Base-by-base conservation (phyloP, 2,888 invertebrate species). In the Abscondita cerata region DNA sequence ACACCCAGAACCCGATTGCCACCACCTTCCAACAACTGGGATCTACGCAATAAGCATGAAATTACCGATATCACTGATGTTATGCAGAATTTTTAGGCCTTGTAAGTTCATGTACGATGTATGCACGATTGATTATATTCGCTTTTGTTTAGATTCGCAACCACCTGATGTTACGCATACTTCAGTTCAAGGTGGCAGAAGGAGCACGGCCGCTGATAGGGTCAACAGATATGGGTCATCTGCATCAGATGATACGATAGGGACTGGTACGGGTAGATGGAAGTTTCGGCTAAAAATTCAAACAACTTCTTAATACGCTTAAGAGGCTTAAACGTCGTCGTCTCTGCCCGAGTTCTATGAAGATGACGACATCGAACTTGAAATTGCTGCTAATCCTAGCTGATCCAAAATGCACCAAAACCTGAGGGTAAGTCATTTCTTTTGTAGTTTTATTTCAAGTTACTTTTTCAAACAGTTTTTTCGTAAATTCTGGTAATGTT, bases 221-320 rank as follows among this genome's bases (percentile, higher is more conserved):
- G 91, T 96, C 0, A 95, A 95, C 64, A 88, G 95, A 73, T 90
- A 92, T 74, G 82, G 87, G 38, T 86, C 87, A 65, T 86, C 88
- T 16, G 85, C 86, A 13, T 82, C 85, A 0, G 89, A 87, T 70
- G 91, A 92, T 73, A 88, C 89, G 50, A 89, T 86, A 68, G 86
- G 87, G 64, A 85, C 85, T 18, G 90, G 90, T 60, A 92, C 95
- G 11, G 95, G 95, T 19, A 86, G 95, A 72, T 96, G 96, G 93
- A 96, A 96, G 83, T 94, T 96, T 4, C 98, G 98, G 11, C 96
- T 97, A 1, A 99, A 99, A 83, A 99, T 99, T 70, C 98, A 99
- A n/a, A 78, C 98, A 99, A 81, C 84, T 99, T 58, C 85, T 99
- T 60, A 98, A 98, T 82, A 98, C 99, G 0, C 83, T 99, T 12